Evolutionary conservation across 2,888 invertebrate species (phyloP).

Genomic region (Chaitophorus viminalis): DNA sequence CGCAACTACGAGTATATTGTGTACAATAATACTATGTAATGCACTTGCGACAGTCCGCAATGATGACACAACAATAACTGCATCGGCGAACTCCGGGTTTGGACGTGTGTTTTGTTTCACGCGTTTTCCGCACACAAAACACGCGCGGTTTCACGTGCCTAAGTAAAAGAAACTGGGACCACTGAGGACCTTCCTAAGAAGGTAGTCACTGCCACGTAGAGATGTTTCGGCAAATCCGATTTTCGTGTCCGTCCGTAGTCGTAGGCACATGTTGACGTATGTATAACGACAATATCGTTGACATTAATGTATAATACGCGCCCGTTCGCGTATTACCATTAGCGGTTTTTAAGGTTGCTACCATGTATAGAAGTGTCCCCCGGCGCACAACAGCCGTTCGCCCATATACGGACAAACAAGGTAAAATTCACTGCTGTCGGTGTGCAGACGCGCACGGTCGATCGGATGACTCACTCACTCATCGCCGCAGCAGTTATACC

Average conservation of each 20-base stretch:
- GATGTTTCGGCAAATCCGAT: too few species aligned
- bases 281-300: neutral
- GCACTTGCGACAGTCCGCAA: neutral
- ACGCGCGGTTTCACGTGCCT: too few species aligned
- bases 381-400: constrained; percentile 24
- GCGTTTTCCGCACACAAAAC: too few species aligned
- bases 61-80: neutral
- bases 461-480: constrained; percentile 44
- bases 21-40: neutral
- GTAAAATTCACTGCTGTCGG: constrained; percentile 19
- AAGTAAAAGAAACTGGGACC: too few species aligned
- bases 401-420: constrained; percentile 59
- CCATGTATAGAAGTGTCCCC: constrained; percentile 60
- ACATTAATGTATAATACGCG: neutral
- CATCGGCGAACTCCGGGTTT: too few species aligned
- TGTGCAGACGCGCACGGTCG: constrained; percentile 23
- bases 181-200: too few species aligned
- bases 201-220: too few species aligned
- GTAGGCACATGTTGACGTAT: too few species aligned
- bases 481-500: neutral
- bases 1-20: too few species aligned
- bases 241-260: neutral
- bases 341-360: constrained; percentile 56
- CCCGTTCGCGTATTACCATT: constrained; percentile 14
- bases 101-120: too few species aligned